Evolutionary conservation across 2,888 invertebrate genomes (phyloP).

Genomic region (Conistra vaccinii): DNA sequence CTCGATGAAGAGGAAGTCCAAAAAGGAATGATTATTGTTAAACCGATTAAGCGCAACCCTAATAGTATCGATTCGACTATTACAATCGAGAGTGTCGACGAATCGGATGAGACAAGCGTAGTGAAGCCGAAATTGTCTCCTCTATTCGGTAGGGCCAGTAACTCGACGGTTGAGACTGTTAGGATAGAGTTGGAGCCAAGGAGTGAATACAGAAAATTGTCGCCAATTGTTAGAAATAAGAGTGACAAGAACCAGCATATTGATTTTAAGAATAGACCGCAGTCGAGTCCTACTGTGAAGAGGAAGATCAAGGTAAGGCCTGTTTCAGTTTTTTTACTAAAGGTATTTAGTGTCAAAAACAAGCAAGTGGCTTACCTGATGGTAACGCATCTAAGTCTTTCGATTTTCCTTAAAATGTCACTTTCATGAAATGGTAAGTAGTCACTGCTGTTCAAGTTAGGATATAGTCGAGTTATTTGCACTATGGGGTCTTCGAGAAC

Average conservation of each 20-base stretch:
- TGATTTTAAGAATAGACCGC: slow-evolving; percentile 85
- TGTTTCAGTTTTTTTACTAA: too few species aligned
- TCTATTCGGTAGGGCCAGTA: slow-evolving; percentile 82
- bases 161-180: slow-evolving; percentile 76
- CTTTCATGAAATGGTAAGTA: too few species aligned
- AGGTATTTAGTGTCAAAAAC: too few species aligned
- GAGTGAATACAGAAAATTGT: slow-evolving; percentile 84
- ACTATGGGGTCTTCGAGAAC: too few species aligned
- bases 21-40: slow-evolving; percentile 82
- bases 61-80: slow-evolving; percentile 85
- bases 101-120: slow-evolving; percentile 77
- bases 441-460: too few species aligned
- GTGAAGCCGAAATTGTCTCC: slow-evolving; percentile 85
- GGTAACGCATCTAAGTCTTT: too few species aligned
- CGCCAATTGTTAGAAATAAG: slow-evolving; percentile 82
- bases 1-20: slow-evolving; percentile 69
- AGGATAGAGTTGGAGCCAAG: slow-evolving; percentile 86
- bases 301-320: slow-evolving; percentile 72
- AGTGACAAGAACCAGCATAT: slow-evolving; percentile 79
- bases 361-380: too few species aligned
- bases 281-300: slow-evolving; percentile 84
- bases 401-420: too few species aligned
- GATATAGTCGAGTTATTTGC: too few species aligned
- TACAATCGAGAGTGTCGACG: slow-evolving; percentile 84
- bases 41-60: slow-evolving; percentile 77